Conservation (phyloP, 1,140 invertebrate species). For the Leptestheria dahalacensis region DNA sequence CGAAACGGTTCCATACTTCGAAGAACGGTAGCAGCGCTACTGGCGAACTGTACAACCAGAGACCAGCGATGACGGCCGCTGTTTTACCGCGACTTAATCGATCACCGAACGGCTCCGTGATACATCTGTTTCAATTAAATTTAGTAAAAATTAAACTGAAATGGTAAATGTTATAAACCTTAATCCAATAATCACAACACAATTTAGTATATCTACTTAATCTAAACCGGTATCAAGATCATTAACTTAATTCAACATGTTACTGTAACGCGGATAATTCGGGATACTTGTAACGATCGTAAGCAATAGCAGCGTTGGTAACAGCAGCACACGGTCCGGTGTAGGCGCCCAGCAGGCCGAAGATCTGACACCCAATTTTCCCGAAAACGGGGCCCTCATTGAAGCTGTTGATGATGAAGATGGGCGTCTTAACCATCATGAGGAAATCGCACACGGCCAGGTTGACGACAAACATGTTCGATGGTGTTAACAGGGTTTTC, state of each 20-base stretch:
- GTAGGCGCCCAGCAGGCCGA: conserved; percentile 54
- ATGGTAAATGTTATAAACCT: too few species aligned
- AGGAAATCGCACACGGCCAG: conserved; percentile 29
- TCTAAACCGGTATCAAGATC: too few species aligned
- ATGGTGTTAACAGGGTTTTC: conserved; percentile 20
- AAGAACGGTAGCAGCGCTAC: conserved; percentile 61
- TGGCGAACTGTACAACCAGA: conserved; percentile 61
- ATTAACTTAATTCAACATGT: too few species aligned
- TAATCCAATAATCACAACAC: too few species aligned
- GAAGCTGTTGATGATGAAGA: conserved; percentile 24
- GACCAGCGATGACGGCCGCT: conserved; percentile 49
- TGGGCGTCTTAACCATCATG: conserved; percentile 23
- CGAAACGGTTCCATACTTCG: conserved; percentile 63
- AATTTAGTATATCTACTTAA: background rate
- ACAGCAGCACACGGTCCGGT: conserved; percentile 64
- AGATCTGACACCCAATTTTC: conserved; percentile 56
- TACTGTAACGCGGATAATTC: too few species aligned
- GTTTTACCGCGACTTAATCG: conserved; percentile 51
- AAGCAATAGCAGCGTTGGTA: conserved; percentile 61
- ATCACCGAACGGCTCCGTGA: conserved; percentile 62
- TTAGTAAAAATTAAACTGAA: background rate
- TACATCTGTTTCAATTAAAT: conserved; percentile 47
- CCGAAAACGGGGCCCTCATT: conserved; percentile 48
- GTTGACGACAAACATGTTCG: conserved; percentile 32
- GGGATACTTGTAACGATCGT: conserved; percentile 49